A percentile compares a stretch with the other conserved stretches of the same genome.
phyloP scores from a whole-genome alignment of 2,888 invertebrate species.

The Acholoe squamosa region DNA sequence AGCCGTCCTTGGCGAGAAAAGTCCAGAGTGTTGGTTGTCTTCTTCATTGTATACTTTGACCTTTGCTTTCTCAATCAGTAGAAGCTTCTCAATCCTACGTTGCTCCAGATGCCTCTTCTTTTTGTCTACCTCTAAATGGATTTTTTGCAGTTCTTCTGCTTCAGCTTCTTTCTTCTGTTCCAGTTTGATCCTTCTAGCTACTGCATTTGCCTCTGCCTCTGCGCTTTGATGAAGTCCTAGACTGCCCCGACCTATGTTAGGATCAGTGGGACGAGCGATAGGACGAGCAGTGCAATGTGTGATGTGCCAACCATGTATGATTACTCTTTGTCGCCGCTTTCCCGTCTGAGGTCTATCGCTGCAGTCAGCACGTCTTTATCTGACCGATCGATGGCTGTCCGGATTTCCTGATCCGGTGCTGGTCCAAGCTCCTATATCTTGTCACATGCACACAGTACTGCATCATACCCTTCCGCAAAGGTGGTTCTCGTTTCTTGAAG shows the following conservation, averaged over 20 bases:
- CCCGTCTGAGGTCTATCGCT: neutral
- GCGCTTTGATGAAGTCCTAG: neutral
- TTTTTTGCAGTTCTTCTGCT: neutral
- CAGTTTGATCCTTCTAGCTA: neutral
- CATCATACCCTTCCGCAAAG: neutral
- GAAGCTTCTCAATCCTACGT: too few species aligned
- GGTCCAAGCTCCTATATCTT: neutral
- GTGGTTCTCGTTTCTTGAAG: neutral
- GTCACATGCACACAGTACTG: neutral
- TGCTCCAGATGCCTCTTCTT: neutral
- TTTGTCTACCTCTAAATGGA: slow-evolving; percentile 10
- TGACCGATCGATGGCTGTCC: too few species aligned
- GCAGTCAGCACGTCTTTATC: slow-evolving; percentile 10
- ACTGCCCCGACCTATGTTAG: neutral
- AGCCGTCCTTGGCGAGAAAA: too few species aligned
- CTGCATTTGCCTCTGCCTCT: slow-evolving; percentile 12
- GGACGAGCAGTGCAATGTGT: neutral
- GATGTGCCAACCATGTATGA: neutral
- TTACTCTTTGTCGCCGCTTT: neutral
- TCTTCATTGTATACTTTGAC: too few species aligned
- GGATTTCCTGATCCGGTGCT: neutral
- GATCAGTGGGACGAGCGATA: neutral
- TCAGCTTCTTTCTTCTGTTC: neutral
- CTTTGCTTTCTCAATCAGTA: too few species aligned
- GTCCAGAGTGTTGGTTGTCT: too few species aligned